phyloP scores from a whole-genome alignment of 2,113 vertebrate species.

The Rhinoderma darwinii region DNA sequence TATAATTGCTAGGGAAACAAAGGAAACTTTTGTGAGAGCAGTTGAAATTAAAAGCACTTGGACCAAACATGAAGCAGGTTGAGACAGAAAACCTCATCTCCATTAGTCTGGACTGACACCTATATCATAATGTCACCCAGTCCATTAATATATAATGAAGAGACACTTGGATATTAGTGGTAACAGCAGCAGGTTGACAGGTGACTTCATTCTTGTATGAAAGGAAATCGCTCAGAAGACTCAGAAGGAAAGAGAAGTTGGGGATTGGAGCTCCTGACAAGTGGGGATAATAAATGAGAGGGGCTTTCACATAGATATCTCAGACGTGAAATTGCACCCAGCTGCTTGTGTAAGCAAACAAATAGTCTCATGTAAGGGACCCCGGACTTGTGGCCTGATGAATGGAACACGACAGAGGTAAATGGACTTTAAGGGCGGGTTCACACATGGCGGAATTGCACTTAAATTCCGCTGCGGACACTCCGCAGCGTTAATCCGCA shows the following conservation, averaged over 20 bases:
- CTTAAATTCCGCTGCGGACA: too few species aligned
- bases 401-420: constrained; percentile 95
- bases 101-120: not conserved
- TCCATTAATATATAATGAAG: not conserved
- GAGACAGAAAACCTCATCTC: not conserved
- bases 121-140: not conserved
- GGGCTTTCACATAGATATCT: constrained; percentile 95
- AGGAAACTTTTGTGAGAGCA: not conserved
- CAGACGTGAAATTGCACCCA: constrained; percentile 97
- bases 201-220: constrained; percentile 2
- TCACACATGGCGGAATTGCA: too few species aligned
- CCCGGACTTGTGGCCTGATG: constrained; percentile 92
- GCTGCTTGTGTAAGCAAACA: constrained; percentile 98
- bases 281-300: constrained; percentile 89
- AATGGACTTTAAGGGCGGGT: constrained; percentile 98
- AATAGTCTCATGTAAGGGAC: constrained; percentile 91
- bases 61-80: too few species aligned
- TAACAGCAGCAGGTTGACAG: not conserved
- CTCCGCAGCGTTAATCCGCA: too few species aligned
- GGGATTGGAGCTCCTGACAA: constrained; percentile 89
- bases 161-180: not conserved
- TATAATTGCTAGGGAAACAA: not conserved
- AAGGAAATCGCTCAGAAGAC: constrained; percentile 10
- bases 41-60: not conserved
- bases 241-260: constrained; percentile 64